Conservation (phyloP, 1,140 invertebrate species). For the Leptinotarsa texana region DNA sequence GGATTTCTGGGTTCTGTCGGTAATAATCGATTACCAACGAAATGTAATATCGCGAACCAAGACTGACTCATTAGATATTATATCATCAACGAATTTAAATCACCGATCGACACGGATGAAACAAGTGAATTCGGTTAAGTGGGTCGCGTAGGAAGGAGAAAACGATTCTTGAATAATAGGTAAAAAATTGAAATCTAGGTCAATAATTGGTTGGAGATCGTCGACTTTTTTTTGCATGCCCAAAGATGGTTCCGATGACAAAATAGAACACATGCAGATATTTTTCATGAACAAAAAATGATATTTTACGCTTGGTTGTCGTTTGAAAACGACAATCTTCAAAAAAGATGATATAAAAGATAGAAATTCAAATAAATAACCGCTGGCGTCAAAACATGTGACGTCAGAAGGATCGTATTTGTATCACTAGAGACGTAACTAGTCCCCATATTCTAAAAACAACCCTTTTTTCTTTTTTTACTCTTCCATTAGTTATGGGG, state of each 20-base stretch:
- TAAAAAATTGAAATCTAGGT: neutral
- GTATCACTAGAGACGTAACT: no score
- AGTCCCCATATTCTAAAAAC: no score
- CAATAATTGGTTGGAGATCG: neutral
- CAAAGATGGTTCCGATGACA: neutral
- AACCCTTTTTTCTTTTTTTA: no score
- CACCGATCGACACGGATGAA: neutral
- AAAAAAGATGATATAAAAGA: no score
- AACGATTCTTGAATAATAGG: neutral
- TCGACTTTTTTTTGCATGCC: neutral
- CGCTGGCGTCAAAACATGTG: no score
- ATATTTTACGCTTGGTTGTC: no score
- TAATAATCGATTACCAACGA: neutral
- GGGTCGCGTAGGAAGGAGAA: constrained; percentile 4
- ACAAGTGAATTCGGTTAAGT: neutral
- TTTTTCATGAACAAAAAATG: no score
- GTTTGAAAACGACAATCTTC: no score
- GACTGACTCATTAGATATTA: neutral
- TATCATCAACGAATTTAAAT: constrained; percentile 1
- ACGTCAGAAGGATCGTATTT: no score
- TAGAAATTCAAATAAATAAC: no score
- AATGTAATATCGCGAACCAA: neutral
- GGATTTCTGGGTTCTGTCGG: neutral
- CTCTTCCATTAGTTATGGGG: no score
- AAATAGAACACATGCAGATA: neutral